Percentiles rank a stretch among this genome's conserved stretches.
Conservation (phyloP, 2,888 invertebrate genomes). For the Mactromeris polynyma region DNA sequence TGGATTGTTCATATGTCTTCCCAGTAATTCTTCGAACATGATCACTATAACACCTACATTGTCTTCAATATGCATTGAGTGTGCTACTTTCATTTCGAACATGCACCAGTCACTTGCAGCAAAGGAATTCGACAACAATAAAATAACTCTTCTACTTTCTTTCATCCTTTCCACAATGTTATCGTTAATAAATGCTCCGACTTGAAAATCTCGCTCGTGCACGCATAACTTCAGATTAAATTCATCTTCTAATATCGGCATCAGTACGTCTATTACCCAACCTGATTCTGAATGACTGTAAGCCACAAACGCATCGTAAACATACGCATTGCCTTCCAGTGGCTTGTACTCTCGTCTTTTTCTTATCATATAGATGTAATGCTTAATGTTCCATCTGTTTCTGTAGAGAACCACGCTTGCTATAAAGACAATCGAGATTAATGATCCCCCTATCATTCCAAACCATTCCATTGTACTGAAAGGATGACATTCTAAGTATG, state of each 20-base stretch:
- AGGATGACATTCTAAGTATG: conserved; percentile 31
- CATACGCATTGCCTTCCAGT: not conserved
- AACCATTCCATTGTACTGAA: not conserved
- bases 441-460: not conserved
- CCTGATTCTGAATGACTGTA: not conserved
- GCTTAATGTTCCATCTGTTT: conserved; percentile 26
- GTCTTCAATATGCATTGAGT: conserved; percentile 16
- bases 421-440: not conserved
- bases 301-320: conserved; percentile 25
- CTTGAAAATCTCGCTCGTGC: conserved; percentile 25
- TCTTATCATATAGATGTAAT: conserved; percentile 25
- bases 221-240: not conserved
- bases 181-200: conserved; percentile 23
- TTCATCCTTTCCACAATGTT: conserved; percentile 18
- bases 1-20: conserved; percentile 29
- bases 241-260: conserved; percentile 20
- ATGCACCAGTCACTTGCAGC: conserved; percentile 18
- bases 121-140: conserved; percentile 28
- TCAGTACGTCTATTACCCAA: not conserved
- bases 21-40: not conserved
- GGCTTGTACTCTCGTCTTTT: conserved; percentile 7
- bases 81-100: conserved; percentile 27
- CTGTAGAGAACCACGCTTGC: not conserved
- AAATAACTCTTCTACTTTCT: not conserved
- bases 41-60: conserved; percentile 18